Evolutionary conservation across 2,113 vertebrate genomes (phyloP).

Genomic region (Probosciger aterrimus): DNA sequence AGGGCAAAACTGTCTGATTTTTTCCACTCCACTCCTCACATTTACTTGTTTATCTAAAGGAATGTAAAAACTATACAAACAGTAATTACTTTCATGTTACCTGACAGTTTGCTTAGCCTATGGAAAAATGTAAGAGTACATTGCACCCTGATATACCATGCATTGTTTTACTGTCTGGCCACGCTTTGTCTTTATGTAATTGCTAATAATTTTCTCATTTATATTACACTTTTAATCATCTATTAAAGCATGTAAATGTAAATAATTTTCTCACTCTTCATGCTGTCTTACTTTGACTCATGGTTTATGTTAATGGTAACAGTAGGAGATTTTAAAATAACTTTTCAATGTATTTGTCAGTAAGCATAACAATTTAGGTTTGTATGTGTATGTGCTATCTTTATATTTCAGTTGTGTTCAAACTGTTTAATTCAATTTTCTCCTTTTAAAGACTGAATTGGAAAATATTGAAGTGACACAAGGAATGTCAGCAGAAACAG

Average conservation of each 20-base stretch:
- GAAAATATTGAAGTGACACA: slow-evolving; percentile 95
- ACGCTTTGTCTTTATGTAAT: neutral
- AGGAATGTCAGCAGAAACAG: slow-evolving; percentile 96
- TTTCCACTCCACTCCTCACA: neutral
- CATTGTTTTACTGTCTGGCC: neutral
- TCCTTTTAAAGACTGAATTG: slow-evolving; percentile 85
- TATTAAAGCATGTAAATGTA: neutral
- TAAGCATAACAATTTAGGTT: neutral
- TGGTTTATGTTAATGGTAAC: neutral
- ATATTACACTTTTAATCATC: neutral
- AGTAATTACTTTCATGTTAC: neutral
- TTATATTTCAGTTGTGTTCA: slow-evolving; percentile 14
- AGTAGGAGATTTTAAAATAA: neutral
- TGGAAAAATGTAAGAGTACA: neutral
- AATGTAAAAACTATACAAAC: neutral
- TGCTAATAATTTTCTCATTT: neutral
- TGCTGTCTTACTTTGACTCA: neutral
- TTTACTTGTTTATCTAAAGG: neutral
- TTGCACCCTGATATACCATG: neutral
- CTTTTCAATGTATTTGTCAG: neutral
- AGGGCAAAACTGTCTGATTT: neutral
- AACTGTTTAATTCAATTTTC: slow-evolving; percentile 60
- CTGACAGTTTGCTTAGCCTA: neutral
- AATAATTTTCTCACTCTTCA: slow-evolving; percentile 4
- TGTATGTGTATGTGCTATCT: neutral